Evolutionary conservation across 2,888 invertebrate species (phyloP).

Genomic region (Prostheceraeus crozeri): DNA sequence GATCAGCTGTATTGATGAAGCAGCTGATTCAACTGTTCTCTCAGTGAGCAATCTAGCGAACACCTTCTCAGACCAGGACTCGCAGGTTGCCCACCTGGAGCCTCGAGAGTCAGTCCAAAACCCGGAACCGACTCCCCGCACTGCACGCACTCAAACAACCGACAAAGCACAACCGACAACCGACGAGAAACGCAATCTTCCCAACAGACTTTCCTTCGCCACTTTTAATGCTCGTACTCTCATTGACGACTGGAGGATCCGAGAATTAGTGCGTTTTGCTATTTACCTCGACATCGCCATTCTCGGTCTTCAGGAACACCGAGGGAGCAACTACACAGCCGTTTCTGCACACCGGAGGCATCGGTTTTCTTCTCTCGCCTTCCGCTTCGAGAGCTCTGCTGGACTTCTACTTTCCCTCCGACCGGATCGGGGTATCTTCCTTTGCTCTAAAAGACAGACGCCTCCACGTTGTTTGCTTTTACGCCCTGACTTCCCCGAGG

Average conservation of each 20-base stretch:
- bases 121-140: conserved; percentile 14
- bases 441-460: conserved; percentile 34
- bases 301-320: conserved; percentile 31
- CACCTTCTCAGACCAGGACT: too few species aligned
- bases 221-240: too few species aligned
- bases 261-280: conserved; percentile 7
- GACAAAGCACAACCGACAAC: too few species aligned
- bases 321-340: conserved; percentile 12
- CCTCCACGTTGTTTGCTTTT: conserved; percentile 26
- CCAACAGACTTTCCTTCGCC: too few species aligned
- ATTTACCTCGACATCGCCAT: conserved; percentile 19
- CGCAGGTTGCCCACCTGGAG: not conserved
- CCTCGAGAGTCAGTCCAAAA: conserved; percentile 17
- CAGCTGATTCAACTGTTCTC: too few species aligned
- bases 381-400: conserved; percentile 26
- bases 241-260: conserved; percentile 25
- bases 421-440: conserved; percentile 25
- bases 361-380: conserved; percentile 25
- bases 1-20: too few species aligned
- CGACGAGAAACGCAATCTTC: too few species aligned
- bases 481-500: conserved; percentile 25
- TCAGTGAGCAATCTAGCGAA: too few species aligned
- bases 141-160: too few species aligned
- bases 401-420: conserved; percentile 30
- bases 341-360: conserved; percentile 13